Base-by-base conservation (phyloP, 2,888 invertebrate genomes). In the Coenonympha glycerion region DNA sequence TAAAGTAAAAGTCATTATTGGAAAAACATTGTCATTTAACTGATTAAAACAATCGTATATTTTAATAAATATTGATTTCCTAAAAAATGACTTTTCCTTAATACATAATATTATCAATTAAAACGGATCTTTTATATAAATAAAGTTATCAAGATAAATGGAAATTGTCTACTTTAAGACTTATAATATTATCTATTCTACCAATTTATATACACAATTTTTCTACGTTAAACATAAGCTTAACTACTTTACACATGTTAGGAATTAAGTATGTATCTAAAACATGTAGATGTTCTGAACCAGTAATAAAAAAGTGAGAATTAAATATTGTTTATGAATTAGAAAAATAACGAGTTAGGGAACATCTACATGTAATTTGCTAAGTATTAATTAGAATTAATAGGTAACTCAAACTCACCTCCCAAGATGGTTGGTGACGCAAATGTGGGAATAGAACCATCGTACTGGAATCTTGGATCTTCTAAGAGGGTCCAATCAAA, bases 401-500 rank as follows among this genome's bases (percentile, higher is more conserved):
- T 62, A 63, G 64, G 65, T 64, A 57, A 56, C 45, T 61, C 47
- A 61, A 57, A 85, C 85, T 85, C 82, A 85, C 85, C 85, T 76
- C 68, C 58, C 53, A 53, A 59, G 72, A 66, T 62, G 65, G 64
- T 71, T 74, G 76, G 71, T 70, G 69, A 61, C 71, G 64, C 78
- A 68, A 79, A 75, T 66, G 71, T 71, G 71, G 77, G 63, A 33
- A 65, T 72, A 78, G 71, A 53, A 44, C 52, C 55, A 55, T 53
- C 55, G 40, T 51, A 47, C 51, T 59, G 53, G 47, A 51, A 74
- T 75, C 71, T 60, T 69, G 70, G 67, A 66, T 69, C 76, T 73
- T 73, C 68, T 61, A 63, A 61, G 58, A 56, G 59, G 55, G 67
- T 71, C 62, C 51, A 60, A 60, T 68, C n/a, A n/a, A n/a, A n/a